A percentile compares a stretch with the other conserved stretches of the same genome.
phyloP scores from a whole-genome alignment of 1,140 invertebrate genomes.

The Pseudomyrmex dendroicus region DNA sequence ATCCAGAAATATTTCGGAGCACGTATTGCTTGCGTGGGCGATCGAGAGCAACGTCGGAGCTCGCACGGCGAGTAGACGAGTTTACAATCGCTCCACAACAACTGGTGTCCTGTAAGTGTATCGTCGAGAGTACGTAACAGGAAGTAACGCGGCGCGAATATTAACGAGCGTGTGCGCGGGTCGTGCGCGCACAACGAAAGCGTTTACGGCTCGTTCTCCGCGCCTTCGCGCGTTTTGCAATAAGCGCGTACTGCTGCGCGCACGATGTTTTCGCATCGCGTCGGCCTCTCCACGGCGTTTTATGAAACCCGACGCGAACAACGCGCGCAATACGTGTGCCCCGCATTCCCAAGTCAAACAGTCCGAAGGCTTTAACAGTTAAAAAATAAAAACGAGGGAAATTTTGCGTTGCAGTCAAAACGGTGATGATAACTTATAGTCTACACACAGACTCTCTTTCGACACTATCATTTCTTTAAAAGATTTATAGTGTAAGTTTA shows the following conservation, averaged over 20 bases:
- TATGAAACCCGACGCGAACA: slow-evolving; percentile 5
- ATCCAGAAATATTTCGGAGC: neutral
- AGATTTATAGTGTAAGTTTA: neutral
- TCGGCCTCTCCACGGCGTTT: neutral
- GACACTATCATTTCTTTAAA: too few relatives aligned
- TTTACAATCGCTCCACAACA: slow-evolving; percentile 69
- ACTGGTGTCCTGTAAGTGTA: slow-evolving; percentile 73
- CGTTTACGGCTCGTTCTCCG: slow-evolving; percentile 47
- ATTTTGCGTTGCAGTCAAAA: neutral
- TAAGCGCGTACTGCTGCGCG: slow-evolving; percentile 11
- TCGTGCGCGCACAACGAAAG: slow-evolving; percentile 68
- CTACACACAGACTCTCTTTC: too few relatives aligned
- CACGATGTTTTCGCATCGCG: neutral
- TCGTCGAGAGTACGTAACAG: slow-evolving; percentile 80
- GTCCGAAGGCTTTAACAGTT: neutral
- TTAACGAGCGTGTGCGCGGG: slow-evolving; percentile 73
- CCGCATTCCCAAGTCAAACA: neutral
- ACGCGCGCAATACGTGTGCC: neutral
- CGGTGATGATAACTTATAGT: neutral
- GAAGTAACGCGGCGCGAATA: slow-evolving; percentile 79
- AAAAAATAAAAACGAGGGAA: neutral
- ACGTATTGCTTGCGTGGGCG: slow-evolving; percentile 6
- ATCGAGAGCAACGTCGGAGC: neutral
- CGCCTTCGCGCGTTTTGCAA: slow-evolving; percentile 28
- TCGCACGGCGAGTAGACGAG: slow-evolving; percentile 49